Conservation (phyloP, 1,140 invertebrate genomes). For the Drosophila jambulina region DNA sequence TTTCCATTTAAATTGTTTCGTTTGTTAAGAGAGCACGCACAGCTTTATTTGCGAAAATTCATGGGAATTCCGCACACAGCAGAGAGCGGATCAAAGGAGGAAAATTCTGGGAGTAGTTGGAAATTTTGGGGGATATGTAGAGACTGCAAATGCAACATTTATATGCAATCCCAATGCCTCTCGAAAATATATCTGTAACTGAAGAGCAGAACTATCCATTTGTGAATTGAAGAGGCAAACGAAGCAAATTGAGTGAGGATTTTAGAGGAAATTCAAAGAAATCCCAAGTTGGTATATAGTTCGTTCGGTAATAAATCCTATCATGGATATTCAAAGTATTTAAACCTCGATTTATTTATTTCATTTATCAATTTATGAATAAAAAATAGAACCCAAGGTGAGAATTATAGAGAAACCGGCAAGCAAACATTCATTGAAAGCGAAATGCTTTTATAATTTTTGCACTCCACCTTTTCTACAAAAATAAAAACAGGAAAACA, state of each 20-base stretch:
- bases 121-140: background rate
- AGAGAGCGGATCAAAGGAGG: slow-evolving; percentile 6
- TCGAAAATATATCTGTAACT: slow-evolving; percentile 5
- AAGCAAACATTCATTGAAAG: slow-evolving; percentile 58
- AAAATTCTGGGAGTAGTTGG: background rate
- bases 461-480: slow-evolving; percentile 7
- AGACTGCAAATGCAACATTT: slow-evolving; percentile 28
- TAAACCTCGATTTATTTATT: background rate
- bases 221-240: slow-evolving; percentile 25
- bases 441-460: slow-evolving; percentile 68
- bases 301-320: slow-evolving; percentile 20
- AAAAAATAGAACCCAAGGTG: background rate
- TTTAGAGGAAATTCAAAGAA: slow-evolving; percentile 3
- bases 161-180: slow-evolving; percentile 37
- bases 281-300: background rate
- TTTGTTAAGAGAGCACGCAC: slow-evolving; percentile 33
- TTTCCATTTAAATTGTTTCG: slow-evolving; percentile 33
- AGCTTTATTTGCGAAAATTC: slow-evolving; percentile 34
- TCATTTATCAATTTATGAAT: slow-evolving; percentile 6
- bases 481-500: background rate
- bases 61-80: background rate
- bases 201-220: slow-evolving; percentile 26
- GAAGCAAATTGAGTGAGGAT: slow-evolving; percentile 1
- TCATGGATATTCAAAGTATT: background rate
- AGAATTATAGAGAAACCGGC: background rate